Percentiles rank a stretch among this genome's conserved stretches.
These are phyloP conservation scores for Gobionotothen gibberifrons DNA, from an alignment of 2,797 vertebrate genomes.

Conservation along the genomic window DNA sequence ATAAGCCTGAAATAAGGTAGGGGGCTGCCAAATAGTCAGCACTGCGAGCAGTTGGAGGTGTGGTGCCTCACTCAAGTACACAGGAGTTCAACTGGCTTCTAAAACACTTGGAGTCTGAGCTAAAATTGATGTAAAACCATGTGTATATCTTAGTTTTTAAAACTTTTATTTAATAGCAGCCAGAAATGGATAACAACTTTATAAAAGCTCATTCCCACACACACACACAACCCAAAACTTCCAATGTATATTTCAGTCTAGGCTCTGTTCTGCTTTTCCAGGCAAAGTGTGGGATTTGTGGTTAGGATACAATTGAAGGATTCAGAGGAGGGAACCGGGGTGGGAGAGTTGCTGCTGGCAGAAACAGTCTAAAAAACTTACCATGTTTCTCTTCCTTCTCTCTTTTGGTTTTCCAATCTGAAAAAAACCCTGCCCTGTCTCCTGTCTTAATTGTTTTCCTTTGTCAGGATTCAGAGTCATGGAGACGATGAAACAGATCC, in stretches of 20 bases:
- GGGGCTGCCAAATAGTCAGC: neutral
- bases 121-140: constrained; percentile 15
- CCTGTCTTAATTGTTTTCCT: constrained; percentile 73
- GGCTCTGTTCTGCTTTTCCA: constrained; percentile 72
- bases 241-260: constrained; percentile 75
- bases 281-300: constrained; percentile 77
- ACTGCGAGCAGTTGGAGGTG: neutral
- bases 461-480: constrained; percentile 66
- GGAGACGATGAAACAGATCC: constrained; percentile 67
- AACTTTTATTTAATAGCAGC: constrained; percentile 33
- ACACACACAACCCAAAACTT: constrained; percentile 59
- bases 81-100: neutral
- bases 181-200: constrained; percentile 36
- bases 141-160: constrained; percentile 1
- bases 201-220: constrained; percentile 52
- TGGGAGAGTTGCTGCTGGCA: constrained; percentile 61
- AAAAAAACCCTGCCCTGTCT: constrained; percentile 60
- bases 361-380: constrained; percentile 43
- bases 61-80: neutral
- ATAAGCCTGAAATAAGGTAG: neutral
- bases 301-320: constrained; percentile 76
- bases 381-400: constrained; percentile 63
- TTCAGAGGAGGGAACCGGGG: constrained; percentile 65
- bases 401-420: constrained; percentile 59
- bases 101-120: constrained; percentile 4